Percentiles rank a stretch among this genome's conserved stretches.
These are phyloP conservation scores for Neocrepidodera transversa DNA, from an alignment of 2,888 invertebrate genomes.

Conservation along the genomic window DNA sequence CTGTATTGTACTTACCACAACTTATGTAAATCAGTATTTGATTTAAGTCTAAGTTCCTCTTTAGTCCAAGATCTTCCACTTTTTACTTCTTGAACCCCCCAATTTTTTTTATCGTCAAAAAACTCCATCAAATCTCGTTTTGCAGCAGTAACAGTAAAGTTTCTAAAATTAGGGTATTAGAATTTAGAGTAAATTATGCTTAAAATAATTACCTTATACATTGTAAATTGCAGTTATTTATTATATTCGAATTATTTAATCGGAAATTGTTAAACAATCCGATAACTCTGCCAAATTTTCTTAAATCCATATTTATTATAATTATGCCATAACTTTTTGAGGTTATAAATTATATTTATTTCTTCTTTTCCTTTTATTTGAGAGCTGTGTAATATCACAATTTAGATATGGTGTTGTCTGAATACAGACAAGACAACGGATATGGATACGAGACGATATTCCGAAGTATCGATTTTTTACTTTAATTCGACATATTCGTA, in stretches of 20 bases:
- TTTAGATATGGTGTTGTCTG: too few relatives aligned
- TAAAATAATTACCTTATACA: neutral
- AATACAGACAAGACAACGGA: too few relatives aligned
- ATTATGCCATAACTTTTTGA: neutral
- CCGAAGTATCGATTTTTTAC: too few relatives aligned
- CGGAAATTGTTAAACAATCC: neutral
- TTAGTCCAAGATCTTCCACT: conserved; percentile 86
- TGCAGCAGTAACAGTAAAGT: conserved; percentile 55
- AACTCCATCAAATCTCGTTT: conserved; percentile 79
- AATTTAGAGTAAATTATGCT: neutral
- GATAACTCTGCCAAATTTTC: neutral
- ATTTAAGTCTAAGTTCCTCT: conserved; percentile 93
- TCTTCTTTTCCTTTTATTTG: too few relatives aligned
- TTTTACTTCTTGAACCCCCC: conserved; percentile 77
- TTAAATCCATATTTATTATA: neutral
- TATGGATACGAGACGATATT: too few relatives aligned
- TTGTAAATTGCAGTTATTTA: neutral
- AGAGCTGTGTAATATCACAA: too few relatives aligned
- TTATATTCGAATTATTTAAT: neutral
- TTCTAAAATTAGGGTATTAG: conserved; percentile 5
- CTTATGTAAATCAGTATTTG: conserved; percentile 94
- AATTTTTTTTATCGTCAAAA: conserved; percentile 86
- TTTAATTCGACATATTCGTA: too few relatives aligned
- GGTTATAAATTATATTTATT: neutral
- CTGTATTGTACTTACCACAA: conserved; percentile 88